phyloP scores from a whole-genome alignment of 2,797 vertebrate genomes.

The Champsocephalus gunnari region DNA sequence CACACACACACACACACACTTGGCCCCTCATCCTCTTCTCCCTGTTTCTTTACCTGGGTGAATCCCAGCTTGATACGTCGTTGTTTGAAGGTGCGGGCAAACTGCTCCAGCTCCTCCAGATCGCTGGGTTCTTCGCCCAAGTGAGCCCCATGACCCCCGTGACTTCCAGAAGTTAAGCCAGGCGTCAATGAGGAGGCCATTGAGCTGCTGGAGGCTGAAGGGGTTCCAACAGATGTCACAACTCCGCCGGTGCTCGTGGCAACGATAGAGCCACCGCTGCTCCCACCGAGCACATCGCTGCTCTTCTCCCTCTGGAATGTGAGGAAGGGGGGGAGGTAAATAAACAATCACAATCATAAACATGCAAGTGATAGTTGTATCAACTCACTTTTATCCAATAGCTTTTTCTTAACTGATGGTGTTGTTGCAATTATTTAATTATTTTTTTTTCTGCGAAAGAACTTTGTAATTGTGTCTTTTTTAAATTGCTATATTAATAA shows the following conservation, averaged over 20 bases:
- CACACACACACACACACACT: not conserved
- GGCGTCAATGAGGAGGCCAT: constrained; percentile 72
- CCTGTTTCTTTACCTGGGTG: constrained; percentile 86
- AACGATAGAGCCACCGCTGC: constrained; percentile 47
- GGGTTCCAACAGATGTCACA: constrained; percentile 57
- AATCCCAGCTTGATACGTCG: constrained; percentile 94
- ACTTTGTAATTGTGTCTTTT: not conserved
- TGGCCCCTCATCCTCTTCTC: not conserved
- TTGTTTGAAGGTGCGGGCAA: constrained; percentile 94
- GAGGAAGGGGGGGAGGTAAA: constrained; percentile 41
- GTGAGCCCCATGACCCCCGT: constrained; percentile 75
- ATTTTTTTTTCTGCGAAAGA: not conserved
- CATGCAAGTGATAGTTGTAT: not conserved
- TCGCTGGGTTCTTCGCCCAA: constrained; percentile 90
- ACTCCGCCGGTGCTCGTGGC: constrained; percentile 42
- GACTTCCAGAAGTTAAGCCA: constrained; percentile 68
- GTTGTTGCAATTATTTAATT: not conserved
- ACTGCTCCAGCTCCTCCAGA: constrained; percentile 94
- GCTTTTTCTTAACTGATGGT: not conserved
- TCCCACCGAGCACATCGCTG: constrained; percentile 52
- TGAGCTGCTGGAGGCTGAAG: constrained; percentile 72
- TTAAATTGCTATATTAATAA: not conserved
- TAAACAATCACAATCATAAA: not conserved
- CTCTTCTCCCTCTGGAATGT: constrained; percentile 82
- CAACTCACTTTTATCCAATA: not conserved